phyloP scores from a whole-genome alignment of 2,113 vertebrate genomes.

The Canis aureus region DNA sequence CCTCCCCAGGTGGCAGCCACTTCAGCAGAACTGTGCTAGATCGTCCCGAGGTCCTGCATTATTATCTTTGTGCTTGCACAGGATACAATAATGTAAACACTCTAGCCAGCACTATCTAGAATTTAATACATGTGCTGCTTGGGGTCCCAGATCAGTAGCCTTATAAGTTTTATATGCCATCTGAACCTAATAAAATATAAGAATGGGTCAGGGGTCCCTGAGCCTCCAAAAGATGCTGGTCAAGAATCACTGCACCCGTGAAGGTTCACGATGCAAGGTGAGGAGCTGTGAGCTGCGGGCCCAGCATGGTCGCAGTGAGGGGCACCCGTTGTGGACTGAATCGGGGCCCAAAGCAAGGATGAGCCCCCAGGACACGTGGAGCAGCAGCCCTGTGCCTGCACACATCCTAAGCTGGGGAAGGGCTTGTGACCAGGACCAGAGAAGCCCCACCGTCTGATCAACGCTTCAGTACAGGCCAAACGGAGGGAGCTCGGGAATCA shows the following conservation, averaged over 20 bases:
- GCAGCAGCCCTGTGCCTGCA: rapidly evolving
- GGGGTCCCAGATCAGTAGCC: not conserved
- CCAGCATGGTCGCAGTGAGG: not conserved
- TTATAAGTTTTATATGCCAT: not conserved
- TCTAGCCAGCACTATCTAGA: rapidly evolving
- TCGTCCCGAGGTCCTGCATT: not conserved
- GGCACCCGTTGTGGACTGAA: too few species aligned
- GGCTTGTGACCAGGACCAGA: rapidly evolving
- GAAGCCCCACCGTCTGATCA: not conserved
- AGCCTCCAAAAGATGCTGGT: not conserved
- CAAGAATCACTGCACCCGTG: rapidly evolving
- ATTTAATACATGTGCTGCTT: not conserved
- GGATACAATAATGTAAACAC: not conserved
- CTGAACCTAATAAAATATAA: not conserved
- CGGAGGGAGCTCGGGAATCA: too few species aligned
- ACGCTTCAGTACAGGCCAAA: too few species aligned
- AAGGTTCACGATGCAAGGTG: rapidly evolving
- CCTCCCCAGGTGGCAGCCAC: not conserved
- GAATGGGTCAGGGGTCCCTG: not conserved
- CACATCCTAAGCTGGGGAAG: not conserved
- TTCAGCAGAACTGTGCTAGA: not conserved
- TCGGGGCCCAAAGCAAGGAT: not conserved
- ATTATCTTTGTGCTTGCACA: not conserved
- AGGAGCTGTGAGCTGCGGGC: not conserved
- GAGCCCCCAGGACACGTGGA: not conserved